Conservation (phyloP, 1,140 invertebrate species). For the Rhopalosiphum padi region DNA sequence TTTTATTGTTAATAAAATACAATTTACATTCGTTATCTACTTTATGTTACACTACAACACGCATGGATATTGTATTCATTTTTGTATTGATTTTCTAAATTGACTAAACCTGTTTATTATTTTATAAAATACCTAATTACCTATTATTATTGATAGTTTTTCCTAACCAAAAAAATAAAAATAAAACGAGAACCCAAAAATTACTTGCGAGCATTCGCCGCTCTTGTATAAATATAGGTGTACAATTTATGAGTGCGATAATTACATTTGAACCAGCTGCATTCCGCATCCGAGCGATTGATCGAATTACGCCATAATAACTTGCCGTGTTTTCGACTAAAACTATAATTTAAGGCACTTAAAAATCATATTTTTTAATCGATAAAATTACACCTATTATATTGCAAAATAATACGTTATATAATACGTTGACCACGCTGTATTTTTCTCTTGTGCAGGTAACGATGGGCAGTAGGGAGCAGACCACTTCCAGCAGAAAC, state of each 20-base stretch:
- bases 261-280: neutral
- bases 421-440: neutral
- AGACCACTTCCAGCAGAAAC: neutral
- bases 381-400: slow-evolving; percentile 16
- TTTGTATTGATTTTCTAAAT: neutral
- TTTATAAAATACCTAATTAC: neutral
- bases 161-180: neutral
- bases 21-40: neutral
- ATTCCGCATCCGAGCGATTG: neutral
- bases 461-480: neutral
- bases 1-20: neutral
- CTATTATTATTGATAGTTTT: neutral
- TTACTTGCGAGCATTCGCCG: rapidly evolving
- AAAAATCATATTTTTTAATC: slow-evolving; percentile 1
- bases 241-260: neutral
- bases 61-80: neutral
- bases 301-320: neutral
- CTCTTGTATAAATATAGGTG: neutral
- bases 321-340: neutral
- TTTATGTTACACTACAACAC: neutral
- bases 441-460: neutral
- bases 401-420: neutral
- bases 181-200: neutral
- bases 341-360: neutral
- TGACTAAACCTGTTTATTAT: neutral